These are phyloP conservation scores for Acrocephalus kingi DNA, from an alignment of 2,113 vertebrate genomes.

Conservation along the genomic window DNA sequence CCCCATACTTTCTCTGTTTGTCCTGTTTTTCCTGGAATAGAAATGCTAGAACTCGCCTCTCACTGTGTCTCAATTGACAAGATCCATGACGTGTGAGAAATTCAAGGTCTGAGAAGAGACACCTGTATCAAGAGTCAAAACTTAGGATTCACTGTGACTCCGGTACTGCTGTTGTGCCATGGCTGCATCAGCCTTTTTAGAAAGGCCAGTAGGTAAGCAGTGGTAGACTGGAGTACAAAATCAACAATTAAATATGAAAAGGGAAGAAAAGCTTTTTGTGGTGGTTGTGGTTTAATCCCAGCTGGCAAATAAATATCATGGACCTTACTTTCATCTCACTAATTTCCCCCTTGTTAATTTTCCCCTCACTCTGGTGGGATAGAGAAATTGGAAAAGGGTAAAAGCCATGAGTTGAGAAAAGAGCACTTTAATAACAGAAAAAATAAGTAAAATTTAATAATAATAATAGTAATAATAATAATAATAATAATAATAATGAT, in stretches of 20 bases:
- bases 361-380: not conserved
- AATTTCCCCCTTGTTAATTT: rapidly evolving
- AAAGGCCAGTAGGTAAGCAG: not conserved
- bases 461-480: no score
- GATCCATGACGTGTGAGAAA: not conserved
- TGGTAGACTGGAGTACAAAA: not conserved
- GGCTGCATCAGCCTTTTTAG: not conserved
- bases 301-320: not conserved
- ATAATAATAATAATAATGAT: no score
- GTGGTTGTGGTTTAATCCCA: not conserved
- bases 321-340: not conserved
- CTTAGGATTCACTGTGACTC: not conserved
- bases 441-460: not conserved
- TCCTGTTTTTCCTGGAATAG: not conserved
- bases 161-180: not conserved
- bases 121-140: not conserved
- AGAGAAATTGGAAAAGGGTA: not conserved
- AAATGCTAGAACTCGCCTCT: not conserved
- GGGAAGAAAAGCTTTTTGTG: not conserved
- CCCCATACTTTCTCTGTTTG: not conserved
- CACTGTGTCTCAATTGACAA: not conserved
- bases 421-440: not conserved
- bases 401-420: not conserved
- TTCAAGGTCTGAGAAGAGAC: not conserved
- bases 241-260: not conserved